Evolutionary conservation across 2,888 invertebrate genomes (phyloP), one percentile per base, ranked within the genome.

Genomic region (Troglohyphantes excavatus): DNA sequence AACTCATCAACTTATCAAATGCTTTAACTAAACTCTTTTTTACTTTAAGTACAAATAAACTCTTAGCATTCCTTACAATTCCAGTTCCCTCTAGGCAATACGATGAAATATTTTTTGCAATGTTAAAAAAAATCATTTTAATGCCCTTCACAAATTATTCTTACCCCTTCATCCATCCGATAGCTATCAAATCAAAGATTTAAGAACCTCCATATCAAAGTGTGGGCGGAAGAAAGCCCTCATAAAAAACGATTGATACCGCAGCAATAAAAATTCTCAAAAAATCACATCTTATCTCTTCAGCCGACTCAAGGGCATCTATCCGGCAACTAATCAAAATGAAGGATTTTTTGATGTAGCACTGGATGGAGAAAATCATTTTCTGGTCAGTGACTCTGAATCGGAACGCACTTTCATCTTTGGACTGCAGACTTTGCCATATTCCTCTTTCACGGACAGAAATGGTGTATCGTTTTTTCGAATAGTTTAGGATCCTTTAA

Each of bases 171-270:
- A 46, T 26, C 39, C 29, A 39, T 70, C 39, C n/a, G 17, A n/a
- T n/a, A 13, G 39, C 68, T 39, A 46, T 72, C 43, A 13, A 9
- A 7, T 17, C 13, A 23, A 72, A 72, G 43, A 72, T 72, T 72
- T 72, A 72, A 72, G 43, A 39, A 46, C 72, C n/a, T 23, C 46
- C 23, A 23, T 26, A 33, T 23, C 17, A 43, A 46, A 33, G n/a
- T 68, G 33, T 19, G 21, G 6, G 19, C 33, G n/a, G 19, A 72
- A 33, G 67, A 67, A 27, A 72, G 39, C 19, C 11, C 23, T 46
- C 43, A 72, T 53, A 53, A 53, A 53, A 70, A 72, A 72, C 39
- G 72, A 72, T 72, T 72, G 43, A 72, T 72, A 72, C 43, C 72
- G 43, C 39, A 13, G 46, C 46, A 43, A 72, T 72, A 72, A 72